Percentiles rank a stretch among this genome's conserved stretches.
These are phyloP conservation scores for Hypotaenidia okinawae DNA, from an alignment of 2,797 vertebrate species.

Conservation along the genomic window DNA sequence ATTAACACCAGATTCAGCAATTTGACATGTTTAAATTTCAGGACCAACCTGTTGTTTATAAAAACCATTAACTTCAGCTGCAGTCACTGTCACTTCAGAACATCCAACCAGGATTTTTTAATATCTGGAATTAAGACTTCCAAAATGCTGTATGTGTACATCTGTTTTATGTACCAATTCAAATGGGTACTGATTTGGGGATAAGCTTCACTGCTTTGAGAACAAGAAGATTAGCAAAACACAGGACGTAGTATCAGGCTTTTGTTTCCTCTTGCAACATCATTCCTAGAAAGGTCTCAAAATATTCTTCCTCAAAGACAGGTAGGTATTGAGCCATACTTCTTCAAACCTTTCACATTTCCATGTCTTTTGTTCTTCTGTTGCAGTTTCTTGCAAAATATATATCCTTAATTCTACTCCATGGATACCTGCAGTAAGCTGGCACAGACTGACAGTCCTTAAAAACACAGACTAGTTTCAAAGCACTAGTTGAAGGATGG, in stretches of 20 bases:
- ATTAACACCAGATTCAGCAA: slow-evolving; percentile 3
- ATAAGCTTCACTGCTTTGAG: not conserved
- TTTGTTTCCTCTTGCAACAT: not conserved
- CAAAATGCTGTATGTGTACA: not conserved
- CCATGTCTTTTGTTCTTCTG: not conserved
- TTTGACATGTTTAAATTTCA: not conserved
- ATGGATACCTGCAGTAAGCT: not conserved
- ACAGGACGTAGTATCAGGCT: not conserved
- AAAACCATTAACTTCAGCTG: not conserved
- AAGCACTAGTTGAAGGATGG: not conserved
- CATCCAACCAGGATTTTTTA: not conserved
- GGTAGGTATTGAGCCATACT: not conserved
- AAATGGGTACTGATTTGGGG: not conserved
- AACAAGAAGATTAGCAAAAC: not conserved
- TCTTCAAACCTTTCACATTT: not conserved
- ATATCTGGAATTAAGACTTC: not conserved
- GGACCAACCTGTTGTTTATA: not conserved
- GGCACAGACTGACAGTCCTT: not conserved
- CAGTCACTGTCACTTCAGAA: not conserved
- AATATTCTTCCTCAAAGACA: not conserved
- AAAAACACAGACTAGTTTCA: not conserved
- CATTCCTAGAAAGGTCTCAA: not conserved
- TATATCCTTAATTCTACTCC: not conserved
- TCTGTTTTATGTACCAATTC: not conserved
- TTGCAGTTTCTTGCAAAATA: not conserved